A percentile compares a stretch with the other conserved stretches of the same genome.
phyloP scores from a whole-genome alignment of 2,797 vertebrate species.

The Sparus aurata region DNA sequence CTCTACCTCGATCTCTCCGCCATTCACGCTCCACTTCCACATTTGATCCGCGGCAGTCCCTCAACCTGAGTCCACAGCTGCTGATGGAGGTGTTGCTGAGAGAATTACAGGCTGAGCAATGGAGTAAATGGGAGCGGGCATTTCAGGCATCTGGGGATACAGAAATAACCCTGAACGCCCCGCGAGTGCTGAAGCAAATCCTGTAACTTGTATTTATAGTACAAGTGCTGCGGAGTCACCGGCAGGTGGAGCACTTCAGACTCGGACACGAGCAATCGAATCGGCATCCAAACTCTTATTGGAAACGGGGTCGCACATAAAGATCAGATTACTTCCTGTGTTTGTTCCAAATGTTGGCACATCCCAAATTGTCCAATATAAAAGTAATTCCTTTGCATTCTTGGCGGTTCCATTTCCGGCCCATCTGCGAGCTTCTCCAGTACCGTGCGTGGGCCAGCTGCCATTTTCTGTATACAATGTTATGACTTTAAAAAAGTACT shows the following conservation, averaged over 20 bases:
- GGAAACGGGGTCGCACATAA: background rate
- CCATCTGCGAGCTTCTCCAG: conserved; percentile 26
- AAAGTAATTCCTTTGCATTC: background rate
- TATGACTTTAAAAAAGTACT: conserved; percentile 28
- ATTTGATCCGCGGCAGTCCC: conserved; percentile 65
- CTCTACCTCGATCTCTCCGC: conserved; percentile 44
- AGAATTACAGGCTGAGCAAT: conserved; percentile 24
- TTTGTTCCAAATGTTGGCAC: background rate
- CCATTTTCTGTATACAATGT: conserved; percentile 26
- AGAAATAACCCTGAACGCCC: conserved; percentile 2
- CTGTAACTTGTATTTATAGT: background rate
- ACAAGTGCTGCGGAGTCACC: background rate
- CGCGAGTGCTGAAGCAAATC: background rate
- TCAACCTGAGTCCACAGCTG: conserved; percentile 49
- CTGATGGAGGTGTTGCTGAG: conserved; percentile 33
- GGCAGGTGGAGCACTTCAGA: conserved; percentile 13
- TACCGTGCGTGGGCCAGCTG: conserved; percentile 1
- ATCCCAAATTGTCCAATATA: background rate
- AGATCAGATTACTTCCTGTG: background rate
- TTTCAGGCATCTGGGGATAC: conserved; percentile 7
- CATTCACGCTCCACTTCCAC: conserved; percentile 68
- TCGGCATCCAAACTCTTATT: background rate
- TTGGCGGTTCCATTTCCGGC: background rate
- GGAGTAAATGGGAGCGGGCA: conserved; percentile 7
- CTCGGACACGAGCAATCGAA: background rate